Conservation (phyloP, 2,797 vertebrate genomes). For the Cyclura pinguis region DNA sequence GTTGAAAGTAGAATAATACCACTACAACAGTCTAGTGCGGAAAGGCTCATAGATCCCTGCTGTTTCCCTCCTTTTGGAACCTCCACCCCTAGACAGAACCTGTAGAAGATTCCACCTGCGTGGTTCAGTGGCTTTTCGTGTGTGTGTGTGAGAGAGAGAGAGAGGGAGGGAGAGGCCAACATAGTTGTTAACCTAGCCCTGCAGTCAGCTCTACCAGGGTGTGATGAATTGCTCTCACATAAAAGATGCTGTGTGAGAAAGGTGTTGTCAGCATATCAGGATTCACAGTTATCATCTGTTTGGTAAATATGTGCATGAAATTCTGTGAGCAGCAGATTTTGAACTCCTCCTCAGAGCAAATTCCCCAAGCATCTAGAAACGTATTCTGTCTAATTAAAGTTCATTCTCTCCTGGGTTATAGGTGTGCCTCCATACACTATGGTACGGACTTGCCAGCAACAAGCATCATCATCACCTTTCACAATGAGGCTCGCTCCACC, state of each 20-base stretch:
- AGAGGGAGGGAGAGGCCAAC: not conserved
- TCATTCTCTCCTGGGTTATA: conserved; percentile 64
- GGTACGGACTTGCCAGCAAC: conserved; percentile 89
- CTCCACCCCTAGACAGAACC: not conserved
- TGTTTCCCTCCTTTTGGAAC: not conserved
- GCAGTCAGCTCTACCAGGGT: conserved; percentile 24
- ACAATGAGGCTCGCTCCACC: conserved; percentile 97
- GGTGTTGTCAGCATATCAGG: conserved; percentile 21
- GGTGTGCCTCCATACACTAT: conserved; percentile 90
- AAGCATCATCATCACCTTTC: conserved; percentile 96
- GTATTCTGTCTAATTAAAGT: not conserved
- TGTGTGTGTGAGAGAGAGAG: no score
- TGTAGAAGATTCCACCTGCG: not conserved
- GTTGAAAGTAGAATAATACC: no score
- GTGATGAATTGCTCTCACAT: conserved; percentile 19
- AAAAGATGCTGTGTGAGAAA: conserved; percentile 14
- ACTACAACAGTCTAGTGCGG: no score
- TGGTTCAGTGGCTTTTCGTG: not conserved
- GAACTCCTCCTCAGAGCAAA: not conserved
- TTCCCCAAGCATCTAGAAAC: not conserved
- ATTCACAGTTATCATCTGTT: conserved; percentile 16
- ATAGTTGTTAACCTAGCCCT: conserved; percentile 27
- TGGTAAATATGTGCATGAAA: conserved; percentile 24
- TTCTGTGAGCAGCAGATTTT: not conserved
- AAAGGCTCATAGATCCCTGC: not conserved